These are phyloP conservation scores for Crotalus horridus DNA, from an alignment of 2,113 vertebrate species.

Conservation along the genomic window DNA sequence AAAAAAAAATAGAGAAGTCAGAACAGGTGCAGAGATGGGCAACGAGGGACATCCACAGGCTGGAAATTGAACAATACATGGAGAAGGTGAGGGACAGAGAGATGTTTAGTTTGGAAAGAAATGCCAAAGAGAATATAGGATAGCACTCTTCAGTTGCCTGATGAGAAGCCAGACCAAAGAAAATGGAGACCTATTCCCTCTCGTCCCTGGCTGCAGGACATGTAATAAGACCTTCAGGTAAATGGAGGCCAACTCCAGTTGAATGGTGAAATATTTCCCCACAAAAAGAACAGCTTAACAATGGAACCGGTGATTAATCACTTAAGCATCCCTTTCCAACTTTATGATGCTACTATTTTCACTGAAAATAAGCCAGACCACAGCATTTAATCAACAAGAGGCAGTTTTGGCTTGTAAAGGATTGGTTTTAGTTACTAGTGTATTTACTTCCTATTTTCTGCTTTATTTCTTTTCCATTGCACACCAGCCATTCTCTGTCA, in stretches of 20 bases:
- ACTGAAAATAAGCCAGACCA: neutral
- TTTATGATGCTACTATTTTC: neutral
- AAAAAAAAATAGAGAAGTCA: neutral
- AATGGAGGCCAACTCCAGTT: neutral
- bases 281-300: neutral
- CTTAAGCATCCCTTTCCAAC: neutral
- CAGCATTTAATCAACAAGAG: neutral
- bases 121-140: neutral
- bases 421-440: neutral
- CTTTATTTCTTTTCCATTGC: neutral
- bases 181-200: neutral
- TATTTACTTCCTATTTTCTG: neutral
- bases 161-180: neutral
- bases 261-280: neutral
- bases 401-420: neutral
- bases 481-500: neutral
- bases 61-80: neutral
- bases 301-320: neutral
- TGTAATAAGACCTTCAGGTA: neutral
- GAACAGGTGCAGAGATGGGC: neutral
- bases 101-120: neutral
- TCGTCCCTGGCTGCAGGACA: neutral
- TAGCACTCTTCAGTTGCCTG: neutral
- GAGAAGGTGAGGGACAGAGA: neutral
- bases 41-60: neutral